These are phyloP conservation scores for Dolichopus griseipennis DNA, from an alignment of 2,888 invertebrate species.

Conservation along the genomic window DNA sequence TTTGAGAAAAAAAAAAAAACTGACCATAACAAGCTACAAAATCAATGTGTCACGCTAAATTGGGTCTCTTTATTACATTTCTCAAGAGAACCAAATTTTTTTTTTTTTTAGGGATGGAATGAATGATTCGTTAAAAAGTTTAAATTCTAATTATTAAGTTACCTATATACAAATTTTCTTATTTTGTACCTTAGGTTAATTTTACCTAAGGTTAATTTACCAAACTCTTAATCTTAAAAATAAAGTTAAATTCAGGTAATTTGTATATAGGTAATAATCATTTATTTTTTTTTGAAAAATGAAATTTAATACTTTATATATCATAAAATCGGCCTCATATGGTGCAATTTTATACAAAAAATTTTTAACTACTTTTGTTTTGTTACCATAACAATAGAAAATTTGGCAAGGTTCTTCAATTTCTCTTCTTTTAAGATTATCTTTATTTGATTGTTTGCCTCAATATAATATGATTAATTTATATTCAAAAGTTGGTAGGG, in stretches of 20 bases:
- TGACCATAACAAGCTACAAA: constrained; percentile 6
- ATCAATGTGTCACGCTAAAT: not conserved
- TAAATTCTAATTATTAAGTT: too few species aligned
- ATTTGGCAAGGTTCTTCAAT: not conserved
- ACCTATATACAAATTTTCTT: too few species aligned
- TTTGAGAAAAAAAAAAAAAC: too few species aligned
- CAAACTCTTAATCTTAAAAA: too few species aligned
- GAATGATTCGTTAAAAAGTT: too few species aligned
- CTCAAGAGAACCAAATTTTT: too few species aligned
- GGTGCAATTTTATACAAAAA: not conserved
- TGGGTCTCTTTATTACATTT: not conserved
- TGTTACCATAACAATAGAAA: not conserved
- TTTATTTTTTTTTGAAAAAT: not conserved
- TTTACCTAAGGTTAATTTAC: too few species aligned
- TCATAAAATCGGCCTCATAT: not conserved
- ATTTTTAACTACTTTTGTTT: not conserved
- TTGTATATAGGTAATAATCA: too few species aligned
- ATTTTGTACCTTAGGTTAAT: too few species aligned
- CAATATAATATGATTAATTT: not conserved
- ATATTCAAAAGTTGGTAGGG: not conserved
- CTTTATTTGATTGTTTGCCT: not conserved
- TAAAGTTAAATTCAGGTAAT: too few species aligned
- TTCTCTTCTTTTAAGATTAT: not conserved
- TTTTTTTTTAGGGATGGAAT: too few species aligned
- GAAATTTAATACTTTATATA: not conserved